phyloP scores from a whole-genome alignment of 2,113 vertebrate genomes.

The Oryzias celebensis region DNA sequence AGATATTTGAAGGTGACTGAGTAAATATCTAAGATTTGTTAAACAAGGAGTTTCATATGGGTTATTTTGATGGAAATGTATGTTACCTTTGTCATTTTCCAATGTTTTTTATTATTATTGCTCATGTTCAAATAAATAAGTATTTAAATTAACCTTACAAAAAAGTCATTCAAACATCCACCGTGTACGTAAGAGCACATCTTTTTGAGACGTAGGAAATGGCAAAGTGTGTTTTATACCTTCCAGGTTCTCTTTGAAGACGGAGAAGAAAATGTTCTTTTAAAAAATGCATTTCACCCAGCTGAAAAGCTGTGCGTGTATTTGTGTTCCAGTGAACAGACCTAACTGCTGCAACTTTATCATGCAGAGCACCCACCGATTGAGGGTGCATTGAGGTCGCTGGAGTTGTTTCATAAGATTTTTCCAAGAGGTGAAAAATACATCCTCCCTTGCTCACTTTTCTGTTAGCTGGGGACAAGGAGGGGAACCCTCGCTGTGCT shows the following conservation, averaged over 20 bases:
- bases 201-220: too few species aligned
- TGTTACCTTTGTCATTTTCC: too few species aligned
- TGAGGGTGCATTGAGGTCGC: slow-evolving; percentile 38
- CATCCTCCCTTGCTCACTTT: slow-evolving; percentile 44
- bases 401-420: slow-evolving; percentile 25
- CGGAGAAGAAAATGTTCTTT: background rate
- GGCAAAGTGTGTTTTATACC: too few species aligned
- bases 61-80: too few species aligned
- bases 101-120: too few species aligned
- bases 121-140: too few species aligned
- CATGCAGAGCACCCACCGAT: slow-evolving; percentile 11
- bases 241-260: background rate
- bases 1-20: too few species aligned
- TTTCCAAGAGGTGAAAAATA: slow-evolving; percentile 39
- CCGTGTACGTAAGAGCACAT: too few species aligned
- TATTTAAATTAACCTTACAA: too few species aligned
- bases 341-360: slow-evolving; percentile 9
- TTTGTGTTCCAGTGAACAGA: slow-evolving; percentile 18
- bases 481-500: slow-evolving; percentile 17
- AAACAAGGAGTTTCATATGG: too few species aligned
- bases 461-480: slow-evolving; percentile 14
- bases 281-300: background rate
- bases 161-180: too few species aligned
- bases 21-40: too few species aligned
- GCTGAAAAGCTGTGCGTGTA: background rate